A percentile compares a stretch with the other conserved stretches of the same genome.
phyloP scores from a whole-genome alignment of 2,888 invertebrate species.

The Cremastinae sp. region DNA sequence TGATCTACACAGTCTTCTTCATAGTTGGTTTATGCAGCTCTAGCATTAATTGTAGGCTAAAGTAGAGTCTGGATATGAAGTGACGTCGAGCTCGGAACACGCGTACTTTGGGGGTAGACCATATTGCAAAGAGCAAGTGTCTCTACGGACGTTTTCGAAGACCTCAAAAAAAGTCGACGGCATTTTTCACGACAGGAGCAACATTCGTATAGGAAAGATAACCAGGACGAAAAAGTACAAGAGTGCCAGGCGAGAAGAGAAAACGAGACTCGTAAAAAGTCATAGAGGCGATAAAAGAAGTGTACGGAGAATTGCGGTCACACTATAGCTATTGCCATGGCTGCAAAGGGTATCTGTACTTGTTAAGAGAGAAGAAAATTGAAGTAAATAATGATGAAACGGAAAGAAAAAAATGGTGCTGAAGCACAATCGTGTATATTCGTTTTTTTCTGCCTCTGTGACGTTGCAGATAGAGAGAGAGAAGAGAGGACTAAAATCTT shows the following conservation, averaged over 20 bases:
- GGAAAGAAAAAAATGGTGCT: constrained; percentile 26
- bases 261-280: constrained; percentile 71
- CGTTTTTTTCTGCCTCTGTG: constrained; percentile 27
- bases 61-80: constrained; percentile 12
- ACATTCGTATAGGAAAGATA: constrained; percentile 11
- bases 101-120: not conserved
- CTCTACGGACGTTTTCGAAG: too few species aligned
- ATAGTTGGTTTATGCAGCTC: constrained; percentile 28
- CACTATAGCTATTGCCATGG: constrained; percentile 48
- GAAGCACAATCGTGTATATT: constrained; percentile 14
- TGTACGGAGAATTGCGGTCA: constrained; percentile 44
- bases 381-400: not conserved
- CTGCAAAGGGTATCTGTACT: constrained; percentile 36
- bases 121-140: too few species aligned
- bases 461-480: too few species aligned
- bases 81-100: constrained; percentile 11
- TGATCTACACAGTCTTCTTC: constrained; percentile 10
- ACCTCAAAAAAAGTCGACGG: constrained; percentile 66
- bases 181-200: not conserved
- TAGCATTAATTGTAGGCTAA: constrained; percentile 22
- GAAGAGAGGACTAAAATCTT: constrained; percentile 50
- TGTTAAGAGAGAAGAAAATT: constrained; percentile 17
- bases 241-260: constrained; percentile 53
- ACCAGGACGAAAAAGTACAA: constrained; percentile 44
- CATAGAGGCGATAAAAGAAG: constrained; percentile 74